Evolutionary conservation across 1,140 invertebrate species (phyloP).

Genomic region (Dermatophagoides farinae): DNA sequence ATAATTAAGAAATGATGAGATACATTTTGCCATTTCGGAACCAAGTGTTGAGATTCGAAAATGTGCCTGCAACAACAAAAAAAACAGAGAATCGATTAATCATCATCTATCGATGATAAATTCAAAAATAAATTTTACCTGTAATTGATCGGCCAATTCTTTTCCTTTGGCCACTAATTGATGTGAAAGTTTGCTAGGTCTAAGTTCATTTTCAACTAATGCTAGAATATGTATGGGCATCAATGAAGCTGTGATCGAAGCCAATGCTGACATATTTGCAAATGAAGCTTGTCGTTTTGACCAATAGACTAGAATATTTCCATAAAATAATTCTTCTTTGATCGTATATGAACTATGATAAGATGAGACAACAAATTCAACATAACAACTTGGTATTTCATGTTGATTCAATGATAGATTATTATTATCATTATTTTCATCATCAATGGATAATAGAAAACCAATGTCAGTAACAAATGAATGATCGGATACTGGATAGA

Average conservation of each 20-base stretch:
- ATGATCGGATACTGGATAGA: slow-evolving; percentile 54
- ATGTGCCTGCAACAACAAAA: slow-evolving; percentile 48
- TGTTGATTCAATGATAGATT: not conserved
- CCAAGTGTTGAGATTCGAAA: slow-evolving; percentile 62
- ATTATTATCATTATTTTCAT: not conserved
- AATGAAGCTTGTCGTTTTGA: slow-evolving; percentile 83
- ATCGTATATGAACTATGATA: slow-evolving; percentile 80
- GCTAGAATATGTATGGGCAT: slow-evolving; percentile 84
- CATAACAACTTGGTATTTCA: slow-evolving; percentile 34
- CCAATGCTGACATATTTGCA: slow-evolving; percentile 76
- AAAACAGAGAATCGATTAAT: not conserved
- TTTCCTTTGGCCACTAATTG: slow-evolving; percentile 78
- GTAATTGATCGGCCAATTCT: slow-evolving; percentile 50
- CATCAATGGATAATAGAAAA: not conserved
- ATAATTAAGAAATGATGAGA: slow-evolving; percentile 60
- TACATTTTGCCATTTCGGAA: slow-evolving; percentile 52
- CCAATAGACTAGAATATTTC: slow-evolving; percentile 86
- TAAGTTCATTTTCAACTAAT: slow-evolving; percentile 63
- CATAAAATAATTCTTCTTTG: slow-evolving; percentile 69
- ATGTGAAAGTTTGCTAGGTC: slow-evolving; percentile 13
- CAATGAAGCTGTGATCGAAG: slow-evolving; percentile 67
- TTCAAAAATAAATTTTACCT: not conserved
- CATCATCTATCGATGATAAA: not conserved
- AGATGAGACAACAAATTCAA: slow-evolving; percentile 81
- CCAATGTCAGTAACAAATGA: slow-evolving; percentile 65